Conservation (phyloP, 2,113 vertebrate species). For the Psettodes erumei region DNA sequence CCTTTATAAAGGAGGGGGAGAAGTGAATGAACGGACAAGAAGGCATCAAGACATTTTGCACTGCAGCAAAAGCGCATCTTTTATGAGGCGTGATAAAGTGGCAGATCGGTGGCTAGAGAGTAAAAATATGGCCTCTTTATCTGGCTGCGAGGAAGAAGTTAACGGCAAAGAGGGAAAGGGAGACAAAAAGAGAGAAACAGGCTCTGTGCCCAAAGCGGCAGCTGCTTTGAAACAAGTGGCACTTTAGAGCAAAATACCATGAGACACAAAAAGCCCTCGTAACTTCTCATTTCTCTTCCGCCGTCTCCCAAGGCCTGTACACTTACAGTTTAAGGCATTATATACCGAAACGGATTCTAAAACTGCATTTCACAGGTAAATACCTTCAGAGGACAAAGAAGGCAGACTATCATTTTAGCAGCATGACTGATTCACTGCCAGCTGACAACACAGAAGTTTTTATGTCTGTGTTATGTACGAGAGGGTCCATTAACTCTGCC, state of each 20-base stretch:
- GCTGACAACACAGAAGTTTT: constrained; percentile 12
- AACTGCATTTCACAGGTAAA: constrained; percentile 27
- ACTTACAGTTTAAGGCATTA: constrained; percentile 37
- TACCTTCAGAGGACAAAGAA: constrained; percentile 39
- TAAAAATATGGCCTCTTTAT: constrained; percentile 65
- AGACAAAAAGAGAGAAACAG: constrained; percentile 58
- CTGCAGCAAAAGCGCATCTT: constrained; percentile 64
- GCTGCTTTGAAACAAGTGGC: constrained; percentile 66
- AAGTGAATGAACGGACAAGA: neutral
- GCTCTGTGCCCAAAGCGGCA: constrained; percentile 62
- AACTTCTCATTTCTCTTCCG: constrained; percentile 54
- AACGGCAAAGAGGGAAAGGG: constrained; percentile 50
- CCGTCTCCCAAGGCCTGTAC: constrained; percentile 32
- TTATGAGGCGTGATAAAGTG: constrained; percentile 69
- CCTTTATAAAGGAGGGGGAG: neutral
- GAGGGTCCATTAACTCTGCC: constrained; percentile 47
- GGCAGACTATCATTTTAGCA: constrained; percentile 32
- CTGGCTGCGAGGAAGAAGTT: constrained; percentile 62
- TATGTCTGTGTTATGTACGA: constrained; percentile 21
- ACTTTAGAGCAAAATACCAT: constrained; percentile 58
- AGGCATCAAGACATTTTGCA: constrained; percentile 58
- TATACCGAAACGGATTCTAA: constrained; percentile 11
- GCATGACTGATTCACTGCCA: constrained; percentile 43
- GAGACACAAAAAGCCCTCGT: constrained; percentile 51
- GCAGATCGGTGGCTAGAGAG: constrained; percentile 45